phyloP scores from a whole-genome alignment of 2,797 vertebrate genomes.

The Aldrovandia affinis region DNA sequence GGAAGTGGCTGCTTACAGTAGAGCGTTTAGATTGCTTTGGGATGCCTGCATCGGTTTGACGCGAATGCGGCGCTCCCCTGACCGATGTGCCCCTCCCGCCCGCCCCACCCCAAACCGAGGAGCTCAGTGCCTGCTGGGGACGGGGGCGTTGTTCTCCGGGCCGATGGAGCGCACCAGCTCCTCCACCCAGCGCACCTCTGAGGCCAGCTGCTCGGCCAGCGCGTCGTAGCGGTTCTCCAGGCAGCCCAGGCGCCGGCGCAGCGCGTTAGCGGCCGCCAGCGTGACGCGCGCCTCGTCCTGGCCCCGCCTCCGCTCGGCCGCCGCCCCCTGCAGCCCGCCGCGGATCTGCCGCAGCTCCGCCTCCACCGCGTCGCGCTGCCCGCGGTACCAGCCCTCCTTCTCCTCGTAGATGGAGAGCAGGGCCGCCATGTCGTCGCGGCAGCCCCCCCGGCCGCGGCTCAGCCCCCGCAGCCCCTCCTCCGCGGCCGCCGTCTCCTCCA shows the following conservation, averaged over 20 bases:
- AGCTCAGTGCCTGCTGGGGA: conserved; percentile 75
- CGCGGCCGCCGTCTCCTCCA: conserved; percentile 87
- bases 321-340: conserved; percentile 86
- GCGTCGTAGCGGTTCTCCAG: conserved; percentile 91
- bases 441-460: conserved; percentile 85
- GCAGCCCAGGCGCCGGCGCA: conserved; percentile 86
- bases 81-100: no score
- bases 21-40: no score
- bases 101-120: not conserved
- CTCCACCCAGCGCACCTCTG: conserved; percentile 91
- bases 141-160: conserved; percentile 71
- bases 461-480: conserved; percentile 89
- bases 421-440: conserved; percentile 87
- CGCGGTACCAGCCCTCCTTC: conserved; percentile 94
- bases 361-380: conserved; percentile 89
- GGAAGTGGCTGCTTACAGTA: no score
- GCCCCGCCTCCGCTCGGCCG: conserved; percentile 83
- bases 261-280: conserved; percentile 81
- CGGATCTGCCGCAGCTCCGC: conserved; percentile 84
- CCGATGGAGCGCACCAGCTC: conserved; percentile 87
- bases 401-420: conserved; percentile 92
- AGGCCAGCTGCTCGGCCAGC: conserved; percentile 88
- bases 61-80: no score
- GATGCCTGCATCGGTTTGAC: no score
- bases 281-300: conserved; percentile 84